Percentiles rank a stretch among this genome's conserved stretches.
Evolutionary conservation across 1,140 invertebrate genomes (phyloP).

Genomic region (Micrasema minimum): DNA sequence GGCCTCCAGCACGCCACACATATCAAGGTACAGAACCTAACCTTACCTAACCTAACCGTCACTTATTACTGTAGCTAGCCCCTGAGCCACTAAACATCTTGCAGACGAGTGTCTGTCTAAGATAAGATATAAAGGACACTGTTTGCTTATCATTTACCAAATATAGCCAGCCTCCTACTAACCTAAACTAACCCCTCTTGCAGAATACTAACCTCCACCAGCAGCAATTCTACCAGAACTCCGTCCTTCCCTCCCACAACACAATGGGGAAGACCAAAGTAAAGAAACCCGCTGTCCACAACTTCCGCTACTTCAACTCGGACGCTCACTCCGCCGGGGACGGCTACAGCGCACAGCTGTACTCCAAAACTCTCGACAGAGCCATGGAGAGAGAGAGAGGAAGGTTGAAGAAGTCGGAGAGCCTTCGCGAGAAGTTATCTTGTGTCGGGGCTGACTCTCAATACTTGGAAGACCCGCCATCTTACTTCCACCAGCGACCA

Average conservation of each 20-base stretch:
- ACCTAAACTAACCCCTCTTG: constrained; percentile 51
- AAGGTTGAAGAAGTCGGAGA: constrained; percentile 65
- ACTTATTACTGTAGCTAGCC: too few species aligned
- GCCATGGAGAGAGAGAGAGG: constrained; percentile 33
- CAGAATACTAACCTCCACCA: constrained; percentile 68
- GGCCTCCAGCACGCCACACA: constrained; percentile 89
- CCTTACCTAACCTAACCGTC: too few species aligned
- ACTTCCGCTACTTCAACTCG: constrained; percentile 75
- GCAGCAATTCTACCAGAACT: constrained; percentile 66
- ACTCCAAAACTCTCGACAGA: constrained; percentile 65
- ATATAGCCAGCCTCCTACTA: not conserved
- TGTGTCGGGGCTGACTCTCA: constrained; percentile 65
- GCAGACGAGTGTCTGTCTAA: too few species aligned
- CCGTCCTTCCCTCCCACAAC: constrained; percentile 62
- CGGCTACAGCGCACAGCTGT: constrained; percentile 61
- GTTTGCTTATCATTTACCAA: too few species aligned
- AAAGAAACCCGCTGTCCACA: constrained; percentile 74
- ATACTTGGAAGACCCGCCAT: constrained; percentile 56
- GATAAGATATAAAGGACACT: too few species aligned
- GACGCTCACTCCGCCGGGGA: constrained; percentile 60
- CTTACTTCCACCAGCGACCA: constrained; percentile 61
- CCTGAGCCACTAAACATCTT: too few species aligned
- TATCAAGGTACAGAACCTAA: constrained; percentile 80
- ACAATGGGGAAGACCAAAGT: constrained; percentile 64
- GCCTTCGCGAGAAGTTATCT: constrained; percentile 63